These are phyloP conservation scores for Troides oblongomaculatus DNA, from an alignment of 2,888 invertebrate species.

Conservation along the genomic window DNA sequence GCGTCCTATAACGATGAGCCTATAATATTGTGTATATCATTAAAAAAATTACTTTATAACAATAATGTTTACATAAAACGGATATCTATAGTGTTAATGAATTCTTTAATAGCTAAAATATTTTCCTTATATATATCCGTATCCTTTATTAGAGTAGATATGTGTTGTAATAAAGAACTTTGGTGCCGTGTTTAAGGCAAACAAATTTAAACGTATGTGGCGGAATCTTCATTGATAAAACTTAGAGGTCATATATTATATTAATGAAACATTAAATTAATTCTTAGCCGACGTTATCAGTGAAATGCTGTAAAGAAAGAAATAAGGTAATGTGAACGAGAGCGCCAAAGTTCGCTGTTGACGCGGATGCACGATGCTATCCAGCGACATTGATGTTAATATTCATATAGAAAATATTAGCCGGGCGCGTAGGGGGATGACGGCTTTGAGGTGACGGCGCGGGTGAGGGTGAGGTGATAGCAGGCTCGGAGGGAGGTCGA, in stretches of 20 bases:
- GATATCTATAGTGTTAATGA: too few relatives aligned
- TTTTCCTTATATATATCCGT: too few relatives aligned
- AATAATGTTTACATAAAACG: too few relatives aligned
- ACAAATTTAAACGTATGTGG: background rate
- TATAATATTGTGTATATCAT: too few relatives aligned
- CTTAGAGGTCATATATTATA: background rate
- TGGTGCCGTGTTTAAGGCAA: too few relatives aligned
- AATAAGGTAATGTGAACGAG: background rate
- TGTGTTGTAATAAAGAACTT: too few relatives aligned
- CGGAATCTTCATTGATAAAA: background rate
- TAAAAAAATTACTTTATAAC: too few relatives aligned
- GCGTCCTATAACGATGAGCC: too few relatives aligned
- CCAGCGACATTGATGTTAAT: conserved; percentile 50
- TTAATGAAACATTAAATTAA: background rate
- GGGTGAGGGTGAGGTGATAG: conserved; percentile 31
- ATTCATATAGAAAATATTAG: conserved; percentile 70
- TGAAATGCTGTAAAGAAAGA: background rate
- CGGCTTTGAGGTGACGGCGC: conserved; percentile 33
- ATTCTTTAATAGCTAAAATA: too few relatives aligned
- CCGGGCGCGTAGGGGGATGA: conserved; percentile 39
- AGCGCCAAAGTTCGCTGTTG: conserved; percentile 24
- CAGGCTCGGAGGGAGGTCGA: background rate
- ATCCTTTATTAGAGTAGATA: too few relatives aligned
- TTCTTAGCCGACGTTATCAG: background rate
- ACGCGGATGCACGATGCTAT: conserved; percentile 39